Evolutionary conservation across 2,888 invertebrate genomes (phyloP), one percentile per base, ranked within the genome.

Genomic region (Gymnocheta viridis): DNA sequence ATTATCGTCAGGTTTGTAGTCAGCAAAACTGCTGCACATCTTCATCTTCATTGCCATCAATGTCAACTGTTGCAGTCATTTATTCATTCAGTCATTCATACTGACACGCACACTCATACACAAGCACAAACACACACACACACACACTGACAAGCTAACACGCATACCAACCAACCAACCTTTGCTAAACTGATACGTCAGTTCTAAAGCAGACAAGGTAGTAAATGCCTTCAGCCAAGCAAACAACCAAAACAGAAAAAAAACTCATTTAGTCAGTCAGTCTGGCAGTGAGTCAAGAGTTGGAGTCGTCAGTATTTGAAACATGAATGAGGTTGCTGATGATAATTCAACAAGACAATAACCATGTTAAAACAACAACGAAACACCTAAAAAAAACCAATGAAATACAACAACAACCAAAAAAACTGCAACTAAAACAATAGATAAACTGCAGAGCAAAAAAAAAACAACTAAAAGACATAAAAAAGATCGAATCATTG

Each of bases 1-100:
- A 58, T 72, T 76, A 82, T 62, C 81, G 81, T 73, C 84, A 84
- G 83, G 72, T 84, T 84, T 80, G 54, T 67, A 70, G 79, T 74
- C 73, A 76, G 74, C 58, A 72, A 79, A 83, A 70, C 19, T 49
- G 54, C 62, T 56, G 41, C 58, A 44, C 82, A 81, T 86, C 80
- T 77, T 82, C 80, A 85, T 82, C 81, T 85, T 80, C 78, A 78
- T 78, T 78, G 77, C 67, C 86, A 82, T 77, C 78, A 82, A 77
- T 76, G 82, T 81, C 79, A 77, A 64, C 67, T 81, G 85, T 78
- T 82, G 78, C 66, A 81, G 81, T 58, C 72, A 69, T 80, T 82
- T 29, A 70, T 74, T 58, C 67, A 79, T 82, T 56, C 78, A 62
- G 49, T 66, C 77, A 49, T 49, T 69, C 70, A 76, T n/a, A 49